Conservation (phyloP, 2,797 vertebrate species). For the Tokudaia muenninki region DNA sequence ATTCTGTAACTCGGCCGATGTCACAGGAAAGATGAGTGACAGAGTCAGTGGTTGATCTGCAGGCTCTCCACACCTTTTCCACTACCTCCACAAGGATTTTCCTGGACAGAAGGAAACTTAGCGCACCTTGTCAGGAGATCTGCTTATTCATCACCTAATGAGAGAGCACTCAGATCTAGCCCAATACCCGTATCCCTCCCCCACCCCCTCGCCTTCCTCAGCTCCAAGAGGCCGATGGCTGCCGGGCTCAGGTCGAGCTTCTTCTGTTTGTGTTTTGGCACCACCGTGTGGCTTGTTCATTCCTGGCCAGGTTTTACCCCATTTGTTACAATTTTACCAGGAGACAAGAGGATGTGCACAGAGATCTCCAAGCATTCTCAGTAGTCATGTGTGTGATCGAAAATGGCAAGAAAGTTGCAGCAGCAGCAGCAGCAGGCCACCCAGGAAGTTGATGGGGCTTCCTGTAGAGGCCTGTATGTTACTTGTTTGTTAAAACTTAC, state of each 20-base stretch:
- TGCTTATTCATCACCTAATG: background rate
- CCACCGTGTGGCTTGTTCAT: conserved; percentile 75
- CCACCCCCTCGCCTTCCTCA: background rate
- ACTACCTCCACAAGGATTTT: background rate
- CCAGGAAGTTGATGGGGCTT: background rate
- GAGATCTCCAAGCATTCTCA: conserved; percentile 4
- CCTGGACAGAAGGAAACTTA: conserved; percentile 8
- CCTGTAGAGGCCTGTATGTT: background rate
- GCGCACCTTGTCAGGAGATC: background rate
- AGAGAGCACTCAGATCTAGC: background rate
- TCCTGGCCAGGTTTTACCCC: background rate
- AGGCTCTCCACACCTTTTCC: background rate
- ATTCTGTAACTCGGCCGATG: background rate
- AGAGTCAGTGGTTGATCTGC: background rate
- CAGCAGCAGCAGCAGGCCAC: background rate
- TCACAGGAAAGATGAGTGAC: background rate
- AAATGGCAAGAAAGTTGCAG: background rate
- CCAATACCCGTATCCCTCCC: no score
- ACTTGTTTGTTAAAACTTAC: background rate
- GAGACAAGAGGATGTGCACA: background rate
- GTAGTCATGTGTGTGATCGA: background rate
- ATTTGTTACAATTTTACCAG: background rate
- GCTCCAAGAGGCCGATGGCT: background rate
- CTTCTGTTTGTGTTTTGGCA: conserved; percentile 63
- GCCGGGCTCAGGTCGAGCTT: background rate